A percentile compares a stretch with the other conserved stretches of the same genome.
These are phyloP conservation scores for Catonia carolina DNA, from an alignment of 2,888 invertebrate genomes.

Conservation along the genomic window DNA sequence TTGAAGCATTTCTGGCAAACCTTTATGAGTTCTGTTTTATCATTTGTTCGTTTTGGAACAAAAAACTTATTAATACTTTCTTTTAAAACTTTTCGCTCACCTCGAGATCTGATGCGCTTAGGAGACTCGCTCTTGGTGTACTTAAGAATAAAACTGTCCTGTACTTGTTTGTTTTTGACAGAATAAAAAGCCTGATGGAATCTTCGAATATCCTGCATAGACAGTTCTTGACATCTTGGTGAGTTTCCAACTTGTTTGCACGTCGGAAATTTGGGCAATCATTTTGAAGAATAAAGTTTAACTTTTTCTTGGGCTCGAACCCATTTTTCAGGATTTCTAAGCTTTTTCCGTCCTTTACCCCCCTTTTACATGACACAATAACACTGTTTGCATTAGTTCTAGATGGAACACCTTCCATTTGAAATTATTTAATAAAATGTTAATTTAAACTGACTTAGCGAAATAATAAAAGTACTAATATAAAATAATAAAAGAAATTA, in stretches of 20 bases:
- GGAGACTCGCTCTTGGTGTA: neutral
- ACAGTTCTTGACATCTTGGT: neutral
- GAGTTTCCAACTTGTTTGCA: conserved; percentile 2
- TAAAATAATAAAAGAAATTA: too few relatives aligned
- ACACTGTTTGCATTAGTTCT: neutral
- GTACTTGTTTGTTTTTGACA: neutral
- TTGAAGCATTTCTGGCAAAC: neutral
- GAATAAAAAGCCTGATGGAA: neutral
- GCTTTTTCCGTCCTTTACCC: too few relatives aligned
- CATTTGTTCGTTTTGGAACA: neutral
- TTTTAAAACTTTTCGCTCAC: neutral
- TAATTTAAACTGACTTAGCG: too few relatives aligned
- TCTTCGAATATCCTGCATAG: conserved; percentile 1
- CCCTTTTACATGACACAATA: neutral
- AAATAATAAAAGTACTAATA: neutral
- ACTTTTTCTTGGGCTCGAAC: neutral
- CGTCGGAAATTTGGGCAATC: neutral
- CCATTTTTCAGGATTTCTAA: neutral
- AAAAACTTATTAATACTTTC: neutral
- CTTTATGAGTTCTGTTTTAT: neutral
- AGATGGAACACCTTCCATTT: too few relatives aligned
- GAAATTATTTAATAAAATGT: too few relatives aligned
- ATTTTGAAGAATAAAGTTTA: neutral
- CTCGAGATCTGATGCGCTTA: neutral
- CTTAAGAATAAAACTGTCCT: neutral